Base-by-base conservation (phyloP, 2,888 invertebrate species). In the Andrena flavipes region DNA sequence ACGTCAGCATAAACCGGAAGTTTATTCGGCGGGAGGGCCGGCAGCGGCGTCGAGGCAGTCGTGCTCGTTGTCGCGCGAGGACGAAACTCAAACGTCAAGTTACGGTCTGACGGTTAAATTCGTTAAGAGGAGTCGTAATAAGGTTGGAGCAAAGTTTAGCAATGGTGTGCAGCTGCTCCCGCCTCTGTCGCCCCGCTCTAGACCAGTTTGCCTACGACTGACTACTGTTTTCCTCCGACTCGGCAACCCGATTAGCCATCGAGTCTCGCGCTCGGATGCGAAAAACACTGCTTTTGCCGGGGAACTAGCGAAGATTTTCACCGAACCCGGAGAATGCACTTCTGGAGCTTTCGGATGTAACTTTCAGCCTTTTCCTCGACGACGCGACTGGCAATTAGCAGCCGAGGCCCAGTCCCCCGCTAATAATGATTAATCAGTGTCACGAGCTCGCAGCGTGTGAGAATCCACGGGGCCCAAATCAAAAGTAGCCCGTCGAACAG, bases 91-190 rank as follows among this genome's bases (percentile, higher is more conserved):
- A 92, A 91, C 88, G 91, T 90, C 89, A 88, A 90, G 89, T 90
- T 91, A 89, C 88, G 87, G 88, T 88, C 88, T 89, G 90, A 91
- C 89, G 90, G 89, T 90, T 91, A 90, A 92, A 92, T 92, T 92
- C 91, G 91, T 92, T 91, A 91, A 90, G 90, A 89, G 90, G 82
- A 91, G 85, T 91, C 89, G 90, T 92, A 91, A 92, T 91, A 91
- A 91, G 91, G 90, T 91, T 91, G 88, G 87, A 83, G 84, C 82
- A 89, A 91, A 92, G 90, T 92, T 92, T 91, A 68, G 86, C 84
- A 59, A 82, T 81, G 87, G 76, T 86, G 76, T 86, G 87, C 86
- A 84, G 84, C 85, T 83, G 82, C 81, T 84, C 81, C 69, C 80
- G 81, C 71, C 85, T 76, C 72, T 68, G 72, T 75, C 60, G 59